Evolutionary conservation across 2,888 invertebrate species (phyloP).

Genomic region (Protodeltote pygarga): DNA sequence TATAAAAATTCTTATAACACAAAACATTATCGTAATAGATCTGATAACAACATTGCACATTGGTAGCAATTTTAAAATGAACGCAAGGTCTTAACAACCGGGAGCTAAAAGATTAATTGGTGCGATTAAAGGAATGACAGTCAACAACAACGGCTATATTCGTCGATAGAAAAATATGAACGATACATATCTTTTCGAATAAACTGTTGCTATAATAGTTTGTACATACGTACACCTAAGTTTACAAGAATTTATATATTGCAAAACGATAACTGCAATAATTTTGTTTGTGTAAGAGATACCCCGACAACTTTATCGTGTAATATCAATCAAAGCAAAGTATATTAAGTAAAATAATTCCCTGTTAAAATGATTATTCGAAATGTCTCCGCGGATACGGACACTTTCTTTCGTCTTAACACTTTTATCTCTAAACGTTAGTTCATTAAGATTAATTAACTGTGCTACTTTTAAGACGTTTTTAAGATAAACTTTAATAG

Average conservation of each 20-base stretch:
- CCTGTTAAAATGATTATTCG: conserved; percentile 55
- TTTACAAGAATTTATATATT: conserved; percentile 25
- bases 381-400: conserved; percentile 61
- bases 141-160: conserved; percentile 14
- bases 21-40: conserved; percentile 6
- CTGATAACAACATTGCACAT: conserved; percentile 8
- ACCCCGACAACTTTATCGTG: conserved; percentile 59
- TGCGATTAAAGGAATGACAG: conserved; percentile 23
- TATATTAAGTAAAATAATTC: conserved; percentile 67
- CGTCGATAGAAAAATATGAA: conserved; percentile 1
- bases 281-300: conserved; percentile 62
- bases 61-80: conserved; percentile 12
- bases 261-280: conserved; percentile 47
- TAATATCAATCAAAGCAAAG: conserved; percentile 54
- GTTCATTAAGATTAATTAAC: conserved; percentile 42
- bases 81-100: conserved; percentile 5
- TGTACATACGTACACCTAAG: not conserved
- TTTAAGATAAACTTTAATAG: conserved; percentile 8
- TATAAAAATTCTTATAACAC: conserved; percentile 10
- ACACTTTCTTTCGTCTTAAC: conserved; percentile 53
- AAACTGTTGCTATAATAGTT: too few species aligned
- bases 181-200: conserved; percentile 3
- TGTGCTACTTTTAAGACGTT: conserved; percentile 5
- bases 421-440: conserved; percentile 59
- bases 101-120: conserved; percentile 21